These are phyloP conservation scores for Pangasius mekongensis DNA, from an alignment of 2,797 vertebrate species.

Conservation along the genomic window DNA sequence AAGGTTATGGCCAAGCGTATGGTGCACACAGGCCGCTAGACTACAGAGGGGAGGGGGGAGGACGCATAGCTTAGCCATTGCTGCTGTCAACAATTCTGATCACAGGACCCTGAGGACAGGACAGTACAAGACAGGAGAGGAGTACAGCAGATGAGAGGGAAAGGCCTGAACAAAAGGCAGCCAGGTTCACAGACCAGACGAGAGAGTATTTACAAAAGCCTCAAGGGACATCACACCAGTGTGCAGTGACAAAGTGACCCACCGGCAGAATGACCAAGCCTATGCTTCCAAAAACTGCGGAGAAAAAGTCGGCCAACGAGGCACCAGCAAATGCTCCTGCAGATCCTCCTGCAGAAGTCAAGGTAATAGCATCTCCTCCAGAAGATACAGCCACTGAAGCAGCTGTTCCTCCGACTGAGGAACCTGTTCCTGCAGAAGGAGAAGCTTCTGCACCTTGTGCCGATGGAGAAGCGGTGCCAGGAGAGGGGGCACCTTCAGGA, in stretches of 20 bases:
- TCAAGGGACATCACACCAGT: constrained; percentile 9
- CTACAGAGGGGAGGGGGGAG: constrained; percentile 44
- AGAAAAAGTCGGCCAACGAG: constrained; percentile 67
- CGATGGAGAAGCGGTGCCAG: constrained; percentile 41
- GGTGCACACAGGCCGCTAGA: constrained; percentile 20
- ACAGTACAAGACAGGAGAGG: constrained; percentile 28
- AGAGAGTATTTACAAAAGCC: constrained; percentile 28
- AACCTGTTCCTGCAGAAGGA: constrained; percentile 11
- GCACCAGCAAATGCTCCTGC: constrained; percentile 36
- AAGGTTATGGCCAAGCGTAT: constrained; percentile 39
- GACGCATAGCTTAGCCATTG: constrained; percentile 48
- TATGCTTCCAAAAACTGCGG: constrained; percentile 69
- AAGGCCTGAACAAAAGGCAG: constrained; percentile 38
- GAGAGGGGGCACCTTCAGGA: constrained; percentile 50
- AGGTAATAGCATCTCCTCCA: constrained; percentile 37
- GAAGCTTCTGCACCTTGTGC: constrained; percentile 29
- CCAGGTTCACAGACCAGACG: constrained; percentile 14
- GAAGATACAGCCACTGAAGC: constrained; percentile 30
- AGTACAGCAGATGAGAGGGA: constrained; percentile 46
- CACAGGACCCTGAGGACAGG: constrained; percentile 38
- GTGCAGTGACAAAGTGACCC: constrained; percentile 33
- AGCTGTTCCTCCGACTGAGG: constrained; percentile 3
- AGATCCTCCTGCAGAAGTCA: constrained; percentile 34
- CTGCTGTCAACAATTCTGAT: constrained; percentile 55
- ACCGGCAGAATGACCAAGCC: constrained; percentile 70